A percentile compares a stretch with the other conserved stretches of the same genome.
phyloP scores from a whole-genome alignment of 2,113 vertebrate genomes.

The Ameiurus melas region DNA sequence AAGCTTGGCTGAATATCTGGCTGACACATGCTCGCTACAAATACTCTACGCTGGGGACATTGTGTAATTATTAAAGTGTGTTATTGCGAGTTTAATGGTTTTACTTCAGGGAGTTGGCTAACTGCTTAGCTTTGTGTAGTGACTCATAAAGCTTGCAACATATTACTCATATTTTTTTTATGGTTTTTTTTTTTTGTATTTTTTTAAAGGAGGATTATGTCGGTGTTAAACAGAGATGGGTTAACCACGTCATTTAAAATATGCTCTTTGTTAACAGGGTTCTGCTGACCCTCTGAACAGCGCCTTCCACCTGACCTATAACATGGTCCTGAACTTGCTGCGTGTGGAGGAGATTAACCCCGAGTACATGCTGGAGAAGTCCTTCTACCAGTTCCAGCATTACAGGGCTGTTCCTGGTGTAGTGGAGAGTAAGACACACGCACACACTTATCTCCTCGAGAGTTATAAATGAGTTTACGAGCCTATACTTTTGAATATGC shows the following conservation, averaged over 20 bases:
- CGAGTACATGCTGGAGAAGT: constrained; percentile 98
- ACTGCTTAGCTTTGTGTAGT: neutral
- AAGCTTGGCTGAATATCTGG: neutral
- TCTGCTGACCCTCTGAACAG: constrained; percentile 96
- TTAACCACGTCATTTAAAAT: neutral
- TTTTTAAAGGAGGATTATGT: neutral
- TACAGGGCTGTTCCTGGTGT: constrained; percentile 96
- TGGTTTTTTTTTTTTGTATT: neutral
- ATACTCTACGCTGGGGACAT: neutral
- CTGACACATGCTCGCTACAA: neutral
- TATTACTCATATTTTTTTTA: neutral
- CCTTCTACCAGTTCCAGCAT: constrained; percentile 98
- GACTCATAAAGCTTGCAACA: neutral
- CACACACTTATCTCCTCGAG: neutral
- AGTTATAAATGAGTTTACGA: neutral
- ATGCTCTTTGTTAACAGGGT: constrained; percentile 66
- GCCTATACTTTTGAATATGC: no score
- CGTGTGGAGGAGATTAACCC: constrained; percentile 99
- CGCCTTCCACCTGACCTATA: constrained; percentile 97
- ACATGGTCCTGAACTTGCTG: constrained; percentile 97
- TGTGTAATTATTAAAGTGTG: neutral
- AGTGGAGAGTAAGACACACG: constrained; percentile 86
- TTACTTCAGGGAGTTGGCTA: neutral
- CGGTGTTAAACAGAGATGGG: neutral
- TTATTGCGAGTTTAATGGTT: neutral